Evolutionary conservation across 2,888 invertebrate genomes (phyloP), one percentile per base, ranked within the genome.

Genomic region (Lysandra coridon): DNA sequence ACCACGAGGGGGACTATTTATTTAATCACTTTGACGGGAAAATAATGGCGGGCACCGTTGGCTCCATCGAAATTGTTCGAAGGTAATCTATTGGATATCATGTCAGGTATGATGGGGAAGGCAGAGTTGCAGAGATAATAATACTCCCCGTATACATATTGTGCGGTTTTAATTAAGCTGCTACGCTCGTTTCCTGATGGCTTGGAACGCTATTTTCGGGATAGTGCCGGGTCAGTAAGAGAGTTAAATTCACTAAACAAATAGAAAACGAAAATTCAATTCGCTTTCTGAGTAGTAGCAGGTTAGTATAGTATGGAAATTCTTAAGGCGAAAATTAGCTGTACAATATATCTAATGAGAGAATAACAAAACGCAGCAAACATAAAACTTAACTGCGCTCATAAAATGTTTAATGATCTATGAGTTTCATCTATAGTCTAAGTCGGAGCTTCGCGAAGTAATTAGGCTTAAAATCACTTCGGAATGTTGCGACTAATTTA

Each of bases 21-120:
- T 93, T 92, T 94, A 94, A 94, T 93, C 92, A 93, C 92, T 93
- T 92, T 94, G 93, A 92, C 92, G 90, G 89, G 90, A 88, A 92
- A 93, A 94, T 93, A 93, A 93, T 92, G 90, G 89, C 85, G 86
- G 84, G 85, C 86, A 85, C 81, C 84, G 85, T 82, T 84, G 85
- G 85, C 85, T 84, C 89, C 85, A 87, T 88, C 88, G 86, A 89
- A 90, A 90, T 84, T 81, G 83, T 83, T 83, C 79, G 83, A 83
- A 83, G 82, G 84, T 83, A 85, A 85, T 86, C 85, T 91, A 90
- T 91, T 87, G 87, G 85, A 85, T 82, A 86, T 86, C 87, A 88
- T 89, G 89, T 89, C 85, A 82, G 81, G 84, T 82, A 83, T 87
- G 88, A 89, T 88, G 86, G 84, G 85, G 85, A 86, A 84, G 82